Evolutionary conservation across 2,888 invertebrate genomes (phyloP).

Genomic region (Actias luna): DNA sequence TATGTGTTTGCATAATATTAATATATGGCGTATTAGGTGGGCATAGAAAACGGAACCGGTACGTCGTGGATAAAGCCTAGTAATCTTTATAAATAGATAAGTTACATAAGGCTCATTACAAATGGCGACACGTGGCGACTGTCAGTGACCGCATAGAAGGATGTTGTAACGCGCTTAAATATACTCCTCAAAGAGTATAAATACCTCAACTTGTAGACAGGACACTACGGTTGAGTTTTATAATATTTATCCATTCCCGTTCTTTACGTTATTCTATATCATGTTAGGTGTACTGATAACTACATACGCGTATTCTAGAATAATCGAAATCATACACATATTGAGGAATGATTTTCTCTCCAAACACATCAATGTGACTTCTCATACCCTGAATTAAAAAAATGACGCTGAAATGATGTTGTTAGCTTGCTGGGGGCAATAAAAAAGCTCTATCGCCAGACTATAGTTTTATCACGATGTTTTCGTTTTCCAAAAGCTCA

Average conservation of each 20-base stretch:
- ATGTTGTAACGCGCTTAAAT: slow-evolving; percentile 1
- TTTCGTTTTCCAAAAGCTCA: too few species aligned
- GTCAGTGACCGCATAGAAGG: slow-evolving; percentile 8
- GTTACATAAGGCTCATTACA: background rate
- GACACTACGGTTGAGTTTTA: background rate
- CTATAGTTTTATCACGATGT: too few species aligned
- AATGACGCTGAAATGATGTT: too few species aligned
- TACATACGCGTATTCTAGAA: too few species aligned
- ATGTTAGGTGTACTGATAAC: background rate
- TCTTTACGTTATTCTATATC: background rate
- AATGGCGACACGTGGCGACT: slow-evolving; percentile 5
- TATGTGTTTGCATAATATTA: background rate
- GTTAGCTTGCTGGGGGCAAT: too few species aligned
- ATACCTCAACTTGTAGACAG: background rate
- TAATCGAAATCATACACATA: too few species aligned
- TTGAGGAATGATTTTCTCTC: too few species aligned
- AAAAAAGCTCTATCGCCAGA: too few species aligned
- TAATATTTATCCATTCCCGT: background rate
- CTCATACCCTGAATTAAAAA: too few species aligned
- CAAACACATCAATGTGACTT: too few species aligned
- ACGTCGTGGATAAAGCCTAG: background rate
- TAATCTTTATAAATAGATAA: slow-evolving; percentile 3
- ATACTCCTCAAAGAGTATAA: background rate
- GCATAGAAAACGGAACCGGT: background rate
- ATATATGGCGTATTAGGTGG: background rate